A percentile compares a stretch with the other conserved stretches of the same genome.
Conservation (phyloP, 2,797 vertebrate species). For the Anniella stebbinsi region DNA sequence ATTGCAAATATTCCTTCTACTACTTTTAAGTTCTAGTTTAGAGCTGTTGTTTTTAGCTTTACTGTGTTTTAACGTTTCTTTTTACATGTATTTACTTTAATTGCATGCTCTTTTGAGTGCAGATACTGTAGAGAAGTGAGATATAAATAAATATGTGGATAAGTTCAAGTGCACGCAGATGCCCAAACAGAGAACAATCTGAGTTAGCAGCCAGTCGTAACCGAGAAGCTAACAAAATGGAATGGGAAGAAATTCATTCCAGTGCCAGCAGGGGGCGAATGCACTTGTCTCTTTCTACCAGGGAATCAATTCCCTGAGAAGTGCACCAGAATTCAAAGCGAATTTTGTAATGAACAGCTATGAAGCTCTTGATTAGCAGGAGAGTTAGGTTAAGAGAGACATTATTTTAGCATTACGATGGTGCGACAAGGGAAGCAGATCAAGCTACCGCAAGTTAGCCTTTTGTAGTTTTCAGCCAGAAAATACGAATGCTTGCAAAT, state of each 20-base stretch:
- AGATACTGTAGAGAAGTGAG: not conserved
- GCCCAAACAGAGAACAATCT: conserved; percentile 66
- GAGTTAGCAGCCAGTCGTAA: conserved; percentile 71
- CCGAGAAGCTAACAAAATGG: conserved; percentile 71
- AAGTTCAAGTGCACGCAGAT: conserved; percentile 73
- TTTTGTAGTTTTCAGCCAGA: conserved; percentile 33
- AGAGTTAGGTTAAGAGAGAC: conserved; percentile 64
- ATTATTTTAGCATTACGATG: conserved; percentile 50
- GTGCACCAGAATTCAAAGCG: conserved; percentile 65
- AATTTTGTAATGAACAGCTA: conserved; percentile 70
- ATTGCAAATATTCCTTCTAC: conserved; percentile 71
- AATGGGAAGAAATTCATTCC: conserved; percentile 73
- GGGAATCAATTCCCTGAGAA: conserved; percentile 68
- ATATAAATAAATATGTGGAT: conserved; percentile 64
- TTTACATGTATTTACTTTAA: not conserved
- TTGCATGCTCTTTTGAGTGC: not conserved
- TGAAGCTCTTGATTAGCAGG: conserved; percentile 68
- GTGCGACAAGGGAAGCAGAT: conserved; percentile 25
- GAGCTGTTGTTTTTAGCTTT: not conserved
- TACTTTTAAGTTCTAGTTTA: not conserved
- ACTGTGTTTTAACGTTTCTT: not conserved
- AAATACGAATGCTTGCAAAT: not conserved
- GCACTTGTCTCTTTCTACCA: conserved; percentile 66
- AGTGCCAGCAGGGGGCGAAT: conserved; percentile 67
- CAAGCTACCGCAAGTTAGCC: not conserved